phyloP scores from a whole-genome alignment of 2,888 invertebrate species.

The Dione juno region DNA sequence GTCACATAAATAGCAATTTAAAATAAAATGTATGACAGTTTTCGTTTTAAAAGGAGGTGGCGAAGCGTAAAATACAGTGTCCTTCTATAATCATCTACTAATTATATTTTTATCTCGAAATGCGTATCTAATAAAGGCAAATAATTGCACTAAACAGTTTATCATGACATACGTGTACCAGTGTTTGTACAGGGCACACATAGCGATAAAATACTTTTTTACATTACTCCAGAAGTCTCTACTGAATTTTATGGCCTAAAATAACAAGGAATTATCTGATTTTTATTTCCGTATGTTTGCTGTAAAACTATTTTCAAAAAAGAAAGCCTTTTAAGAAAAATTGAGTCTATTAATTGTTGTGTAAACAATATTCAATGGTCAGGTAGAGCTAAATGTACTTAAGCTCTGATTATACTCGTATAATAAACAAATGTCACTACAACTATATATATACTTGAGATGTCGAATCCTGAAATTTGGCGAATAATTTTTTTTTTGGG shows the following conservation, averaged over 20 bases:
- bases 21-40: neutral
- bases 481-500: too few relatives aligned
- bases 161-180: constrained; percentile 41
- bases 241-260: constrained; percentile 21
- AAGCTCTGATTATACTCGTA: too few relatives aligned
- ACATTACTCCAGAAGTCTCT: constrained; percentile 35
- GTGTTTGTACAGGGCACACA: constrained; percentile 36
- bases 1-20: neutral
- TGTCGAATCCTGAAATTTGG: too few relatives aligned
- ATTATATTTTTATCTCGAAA: constrained; percentile 31
- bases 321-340: neutral
- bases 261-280: neutral
- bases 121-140: constrained; percentile 40
- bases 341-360: neutral
- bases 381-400: too few relatives aligned
- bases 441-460: too few relatives aligned
- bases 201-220: constrained; percentile 36
- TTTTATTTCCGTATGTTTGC: neutral
- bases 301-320: neutral
- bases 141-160: constrained; percentile 43
- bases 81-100: neutral
- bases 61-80: neutral
- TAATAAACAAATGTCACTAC: too few relatives aligned
- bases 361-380: too few relatives aligned
- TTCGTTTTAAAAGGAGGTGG: neutral